A percentile compares a stretch with the other conserved stretches of the same genome.
Conservation (phyloP, 2,113 vertebrate genomes). For the Notarius quadriscutis region DNA sequence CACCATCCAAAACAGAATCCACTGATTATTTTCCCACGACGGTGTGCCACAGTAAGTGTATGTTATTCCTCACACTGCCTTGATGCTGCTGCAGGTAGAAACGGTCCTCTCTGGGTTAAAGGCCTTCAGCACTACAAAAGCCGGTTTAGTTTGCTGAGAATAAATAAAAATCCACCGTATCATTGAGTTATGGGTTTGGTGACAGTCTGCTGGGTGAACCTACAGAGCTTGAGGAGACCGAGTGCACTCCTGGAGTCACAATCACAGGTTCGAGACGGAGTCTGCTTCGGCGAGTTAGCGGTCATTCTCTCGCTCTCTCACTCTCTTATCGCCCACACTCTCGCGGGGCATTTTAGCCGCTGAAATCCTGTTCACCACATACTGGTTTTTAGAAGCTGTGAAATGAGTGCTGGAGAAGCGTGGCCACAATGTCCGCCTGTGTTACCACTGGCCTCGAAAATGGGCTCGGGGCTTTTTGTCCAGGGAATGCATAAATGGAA, state of each 20-base stretch:
- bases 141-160: slow-evolving; percentile 64
- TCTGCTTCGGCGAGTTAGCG: slow-evolving; percentile 71
- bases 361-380: slow-evolving; percentile 82
- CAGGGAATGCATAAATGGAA: slow-evolving; percentile 80
- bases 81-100: slow-evolving; percentile 52
- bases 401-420: slow-evolving; percentile 77
- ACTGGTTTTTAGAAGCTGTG: slow-evolving; percentile 80
- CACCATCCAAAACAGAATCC: not conserved
- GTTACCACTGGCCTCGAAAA: slow-evolving; percentile 75
- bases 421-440: slow-evolving; percentile 79
- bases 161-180: slow-evolving; percentile 62
- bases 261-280: not conserved
- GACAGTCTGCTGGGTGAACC: slow-evolving; percentile 67
- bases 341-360: slow-evolving; percentile 78
- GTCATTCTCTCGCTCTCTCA: slow-evolving; percentile 30
- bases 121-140: slow-evolving; percentile 65
- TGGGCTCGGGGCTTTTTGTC: slow-evolving; percentile 73
- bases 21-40: not conserved
- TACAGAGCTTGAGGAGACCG: slow-evolving; percentile 65
- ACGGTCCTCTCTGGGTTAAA: slow-evolving; percentile 46
- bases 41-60: not conserved
- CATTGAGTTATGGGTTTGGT: slow-evolving; percentile 74
- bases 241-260: slow-evolving; percentile 55
- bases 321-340: slow-evolving; percentile 76
- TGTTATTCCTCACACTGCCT: not conserved